Percentiles rank a stretch among this genome's conserved stretches.
Evolutionary conservation across 2,113 vertebrate species (phyloP).

Genomic region (Gambusia affinis): DNA sequence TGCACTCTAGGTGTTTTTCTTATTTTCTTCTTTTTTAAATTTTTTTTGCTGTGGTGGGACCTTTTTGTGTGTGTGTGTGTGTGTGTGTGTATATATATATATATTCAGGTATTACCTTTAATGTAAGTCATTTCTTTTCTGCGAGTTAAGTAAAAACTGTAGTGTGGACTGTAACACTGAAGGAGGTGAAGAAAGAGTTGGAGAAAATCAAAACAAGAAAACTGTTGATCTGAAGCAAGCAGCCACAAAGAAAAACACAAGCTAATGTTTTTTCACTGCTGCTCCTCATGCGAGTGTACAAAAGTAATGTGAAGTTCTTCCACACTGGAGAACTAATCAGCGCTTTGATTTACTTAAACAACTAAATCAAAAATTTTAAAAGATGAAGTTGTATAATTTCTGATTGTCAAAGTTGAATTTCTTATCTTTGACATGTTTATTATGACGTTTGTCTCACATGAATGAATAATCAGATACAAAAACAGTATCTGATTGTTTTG

Average conservation of each 20-base stretch:
- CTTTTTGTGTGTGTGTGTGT: constrained; percentile 39
- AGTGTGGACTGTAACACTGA: constrained; percentile 34
- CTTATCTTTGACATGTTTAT: background rate
- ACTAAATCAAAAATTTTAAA: background rate
- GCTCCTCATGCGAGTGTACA: constrained; percentile 5
- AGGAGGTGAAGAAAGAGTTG: constrained; percentile 42
- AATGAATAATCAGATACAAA: too few species aligned
- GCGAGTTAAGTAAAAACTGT: constrained; percentile 39
- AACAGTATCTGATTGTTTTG: too few species aligned
- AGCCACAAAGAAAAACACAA: constrained; percentile 14
- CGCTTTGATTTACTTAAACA: background rate
- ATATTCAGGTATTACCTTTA: constrained; percentile 50
- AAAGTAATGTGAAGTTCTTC: background rate
- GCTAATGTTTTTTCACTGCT: constrained; percentile 28
- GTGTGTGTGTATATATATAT: constrained; percentile 26
- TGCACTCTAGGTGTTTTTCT: constrained; percentile 33
- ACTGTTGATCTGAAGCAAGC: constrained; percentile 43
- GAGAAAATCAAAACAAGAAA: constrained; percentile 8
- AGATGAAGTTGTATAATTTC: background rate
- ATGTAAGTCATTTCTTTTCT: constrained; percentile 51
- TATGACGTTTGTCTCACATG: too few species aligned
- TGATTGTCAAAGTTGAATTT: background rate
- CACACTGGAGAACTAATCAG: too few species aligned
- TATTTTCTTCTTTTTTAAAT: background rate
- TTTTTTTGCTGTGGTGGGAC: constrained; percentile 52